Base-by-base conservation (phyloP, 2,113 vertebrate species). In the Jacana jacana region DNA sequence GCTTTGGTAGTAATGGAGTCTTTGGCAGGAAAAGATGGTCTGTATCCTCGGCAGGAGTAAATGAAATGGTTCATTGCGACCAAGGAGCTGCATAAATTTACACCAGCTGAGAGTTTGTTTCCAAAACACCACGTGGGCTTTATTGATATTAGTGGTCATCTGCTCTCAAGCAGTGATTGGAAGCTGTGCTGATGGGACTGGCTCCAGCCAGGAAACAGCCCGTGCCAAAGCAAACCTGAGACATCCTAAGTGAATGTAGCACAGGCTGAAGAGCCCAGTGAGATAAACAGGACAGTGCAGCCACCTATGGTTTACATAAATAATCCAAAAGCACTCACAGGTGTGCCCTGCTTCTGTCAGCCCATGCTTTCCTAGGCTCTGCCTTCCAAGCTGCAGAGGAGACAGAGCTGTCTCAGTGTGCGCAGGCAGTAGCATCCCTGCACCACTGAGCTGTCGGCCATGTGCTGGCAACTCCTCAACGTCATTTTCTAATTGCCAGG, bases 121-220 rank as follows among this genome's bases (percentile, higher is more conserved):
- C 91, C 61, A 79, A 85, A 93, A 69, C 81, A 54, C 80, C 57
- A 16, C 92, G 69, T 33, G 5, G 40, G 55, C 44, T 95, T 92
- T 95, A 81, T 82, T 94, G 86, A 86, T 81, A 49, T 94, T 93
- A 92, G 94, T n/a, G 75, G 89, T 93, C 66, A 69, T 93, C 89
- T 92, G 68, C 77, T 85, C 75, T 73, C 4, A 4, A 84, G 94
- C 46, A 4, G 35, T 33, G 15, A 54, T 33, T 85, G 95, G 86
- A 81, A 86, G 83, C 44, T 69, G 73, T 66, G 91, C 69, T 24
- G 89, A 24, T 86, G 95, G 95, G 97, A 95, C 91, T 46, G 7
- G 58, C 73, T 96, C 91, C 93, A 97, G 88, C 79, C 95, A 97
- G 98, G 98, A 98, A 98, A 95, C 64, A 90, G 73, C 88, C 93